Base-by-base conservation (phyloP, 2,888 invertebrate species). In the Octonoba sinensis region DNA sequence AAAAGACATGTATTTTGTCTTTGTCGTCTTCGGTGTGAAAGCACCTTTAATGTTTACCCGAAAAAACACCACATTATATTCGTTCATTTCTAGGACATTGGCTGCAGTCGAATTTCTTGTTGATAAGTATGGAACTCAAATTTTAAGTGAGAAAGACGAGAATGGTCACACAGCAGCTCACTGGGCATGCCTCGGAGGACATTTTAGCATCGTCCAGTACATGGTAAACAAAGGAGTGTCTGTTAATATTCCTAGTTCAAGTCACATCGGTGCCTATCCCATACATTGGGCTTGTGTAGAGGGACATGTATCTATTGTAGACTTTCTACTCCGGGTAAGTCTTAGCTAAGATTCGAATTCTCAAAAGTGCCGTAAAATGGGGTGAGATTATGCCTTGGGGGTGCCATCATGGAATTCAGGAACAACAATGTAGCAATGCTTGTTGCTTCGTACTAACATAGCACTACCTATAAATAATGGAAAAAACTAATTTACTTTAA, bases 221-320 rank as follows among this genome's bases (percentile, higher is more conserved):
- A 91, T 96, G 72, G 93, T 96, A 18, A 95, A 96, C 87, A 90
- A 94, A 71, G 93, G 92, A 27, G 94, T 94, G 3, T 95, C 95
- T 0, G 92, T 96, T 8, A 95, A 96, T 89, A 91, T 95, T 56
- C 93, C 95, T 0, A 96, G 96, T 86, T 90, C 95, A 66, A 95
- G 96, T 65, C 95, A 94, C 1, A 94, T 95, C 90, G 96, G 96
- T 0, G 96, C 96, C 0, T 91, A 94, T 36, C 96, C 96, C 0
- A 95, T 96, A 84, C 96, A 97, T 88, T 96, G 96, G 96, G 96
- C 96, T 0, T 96, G 96, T 87, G 92, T 96, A 54, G 96, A 96
- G 88, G 96, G 96, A 0, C 96, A 96, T 87, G 93, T 96, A 0
- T 94, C 95, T 0, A 93, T 96, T 20, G 96, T 96, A 6, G 96